Conservation (phyloP, 2,888 invertebrate genomes). For the Tetanocera ferruginea region DNA sequence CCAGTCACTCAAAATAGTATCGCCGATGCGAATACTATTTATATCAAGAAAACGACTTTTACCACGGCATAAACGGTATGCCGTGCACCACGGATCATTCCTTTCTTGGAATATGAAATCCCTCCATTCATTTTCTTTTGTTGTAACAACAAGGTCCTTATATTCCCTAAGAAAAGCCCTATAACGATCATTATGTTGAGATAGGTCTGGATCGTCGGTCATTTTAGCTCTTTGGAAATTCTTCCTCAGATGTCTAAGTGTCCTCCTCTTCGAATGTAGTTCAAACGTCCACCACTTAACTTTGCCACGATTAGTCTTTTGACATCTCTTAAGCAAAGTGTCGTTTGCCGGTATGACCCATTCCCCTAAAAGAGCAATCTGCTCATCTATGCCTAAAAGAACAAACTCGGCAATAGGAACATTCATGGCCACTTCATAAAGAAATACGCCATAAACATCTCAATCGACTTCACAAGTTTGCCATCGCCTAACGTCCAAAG, state of each 20-base stretch:
- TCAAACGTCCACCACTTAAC: not conserved
- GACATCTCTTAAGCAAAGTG: too few relatives aligned
- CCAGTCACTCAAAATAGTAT: not conserved
- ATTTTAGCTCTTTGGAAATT: not conserved
- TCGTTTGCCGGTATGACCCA: too few relatives aligned
- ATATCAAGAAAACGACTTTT: not conserved
- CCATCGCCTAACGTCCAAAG: too few relatives aligned
- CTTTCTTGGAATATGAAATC: too few relatives aligned
- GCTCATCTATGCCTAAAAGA: too few relatives aligned
- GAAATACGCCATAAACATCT: too few relatives aligned
- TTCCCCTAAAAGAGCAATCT: too few relatives aligned
- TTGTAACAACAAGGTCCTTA: not conserved
- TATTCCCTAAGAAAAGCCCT: not conserved
- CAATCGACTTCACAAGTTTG: too few relatives aligned
- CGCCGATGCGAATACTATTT: not conserved
- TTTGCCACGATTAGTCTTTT: not conserved
- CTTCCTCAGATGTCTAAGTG: not conserved
- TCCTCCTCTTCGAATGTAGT: not conserved
- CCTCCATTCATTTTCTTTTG: constrained; percentile 2
- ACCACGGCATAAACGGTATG: too few relatives aligned
- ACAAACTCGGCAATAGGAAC: too few relatives aligned
- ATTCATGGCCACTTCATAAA: too few relatives aligned
- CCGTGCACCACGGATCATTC: too few relatives aligned
- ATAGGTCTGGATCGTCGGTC: not conserved
- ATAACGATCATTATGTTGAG: not conserved